Conservation (phyloP, 2,113 vertebrate species). For the Macquaria ambigua region DNA sequence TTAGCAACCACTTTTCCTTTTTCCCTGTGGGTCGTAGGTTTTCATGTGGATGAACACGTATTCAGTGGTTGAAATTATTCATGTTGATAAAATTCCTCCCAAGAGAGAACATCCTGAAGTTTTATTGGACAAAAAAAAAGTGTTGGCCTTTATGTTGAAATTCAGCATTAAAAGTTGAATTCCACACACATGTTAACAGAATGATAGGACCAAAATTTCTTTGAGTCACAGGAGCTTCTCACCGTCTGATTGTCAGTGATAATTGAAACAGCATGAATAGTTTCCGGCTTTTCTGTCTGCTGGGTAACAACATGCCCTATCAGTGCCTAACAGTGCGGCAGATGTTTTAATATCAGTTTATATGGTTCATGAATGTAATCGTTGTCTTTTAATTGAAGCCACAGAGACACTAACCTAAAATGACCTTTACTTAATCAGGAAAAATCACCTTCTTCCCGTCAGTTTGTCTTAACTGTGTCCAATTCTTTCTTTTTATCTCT, state of each 20-base stretch:
- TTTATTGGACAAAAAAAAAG: not conserved
- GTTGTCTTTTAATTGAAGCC: not conserved
- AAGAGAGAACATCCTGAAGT: not conserved
- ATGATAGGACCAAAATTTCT: not conserved
- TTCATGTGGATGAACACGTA: not conserved
- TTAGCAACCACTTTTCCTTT: not conserved
- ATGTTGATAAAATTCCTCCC: not conserved
- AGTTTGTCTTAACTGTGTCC: not conserved
- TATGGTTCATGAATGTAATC: not conserved
- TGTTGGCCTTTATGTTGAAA: not conserved
- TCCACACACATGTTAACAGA: not conserved
- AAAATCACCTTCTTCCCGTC: not conserved
- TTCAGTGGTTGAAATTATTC: too few relatives aligned
- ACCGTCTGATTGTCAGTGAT: not conserved
- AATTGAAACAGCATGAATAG: not conserved
- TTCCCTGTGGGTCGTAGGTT: not conserved
- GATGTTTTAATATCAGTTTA: constrained; percentile 18
- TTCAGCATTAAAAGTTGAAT: not conserved
- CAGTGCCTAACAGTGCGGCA: not conserved
- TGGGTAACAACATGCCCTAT: not conserved
- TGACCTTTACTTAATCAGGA: constrained; percentile 14
- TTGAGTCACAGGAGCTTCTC: not conserved
- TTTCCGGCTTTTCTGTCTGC: not conserved
- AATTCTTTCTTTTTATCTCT: constrained; percentile 1
- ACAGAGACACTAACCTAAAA: not conserved